A percentile compares a stretch with the other conserved stretches of the same genome.
phyloP scores from a whole-genome alignment of 2,888 invertebrate genomes.

The Caenorhabditis drosophilae region DNA sequence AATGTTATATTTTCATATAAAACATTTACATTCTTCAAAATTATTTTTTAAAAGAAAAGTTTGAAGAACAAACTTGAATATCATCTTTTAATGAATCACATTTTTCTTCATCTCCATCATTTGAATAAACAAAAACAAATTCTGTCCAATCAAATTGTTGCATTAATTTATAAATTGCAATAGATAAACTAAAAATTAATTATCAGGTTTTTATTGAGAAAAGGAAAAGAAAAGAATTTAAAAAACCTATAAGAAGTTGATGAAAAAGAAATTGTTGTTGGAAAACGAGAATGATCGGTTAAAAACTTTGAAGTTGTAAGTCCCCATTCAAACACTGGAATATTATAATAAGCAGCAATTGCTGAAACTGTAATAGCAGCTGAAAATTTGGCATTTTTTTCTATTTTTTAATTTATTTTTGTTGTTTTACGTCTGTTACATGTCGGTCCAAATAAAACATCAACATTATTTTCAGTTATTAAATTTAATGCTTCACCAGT shows the following conservation, averaged over 20 bases:
- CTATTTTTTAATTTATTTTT: not conserved
- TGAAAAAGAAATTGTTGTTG: conserved; percentile 36
- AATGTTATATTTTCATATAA: not conserved
- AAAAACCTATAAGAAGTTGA: conserved; percentile 18
- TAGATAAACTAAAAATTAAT: conserved; percentile 35
- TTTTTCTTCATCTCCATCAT: conserved; percentile 34
- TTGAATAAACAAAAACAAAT: conserved; percentile 55
- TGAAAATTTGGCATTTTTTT: conserved; percentile 11
- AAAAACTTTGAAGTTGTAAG: conserved; percentile 25
- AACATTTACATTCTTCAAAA: not conserved
- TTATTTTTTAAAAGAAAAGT: not conserved
- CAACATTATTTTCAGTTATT: conserved; percentile 26
- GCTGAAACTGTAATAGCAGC: conserved; percentile 38
- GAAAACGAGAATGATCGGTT: conserved; percentile 27
- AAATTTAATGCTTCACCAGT: conserved; percentile 31
- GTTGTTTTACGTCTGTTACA: conserved; percentile 19
- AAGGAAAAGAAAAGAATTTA: not conserved
- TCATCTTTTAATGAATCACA: conserved; percentile 40
- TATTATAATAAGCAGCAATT: conserved; percentile 37
- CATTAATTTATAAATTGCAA: conserved; percentile 38
- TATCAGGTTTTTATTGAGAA: too few relatives aligned
- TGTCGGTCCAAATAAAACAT: conserved; percentile 48
- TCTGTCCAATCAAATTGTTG: conserved; percentile 52
- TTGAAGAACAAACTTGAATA: conserved; percentile 21
- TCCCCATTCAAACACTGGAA: conserved; percentile 43